Conservation (phyloP, 2,888 invertebrate species). For the Patella ulyssiponensis region DNA sequence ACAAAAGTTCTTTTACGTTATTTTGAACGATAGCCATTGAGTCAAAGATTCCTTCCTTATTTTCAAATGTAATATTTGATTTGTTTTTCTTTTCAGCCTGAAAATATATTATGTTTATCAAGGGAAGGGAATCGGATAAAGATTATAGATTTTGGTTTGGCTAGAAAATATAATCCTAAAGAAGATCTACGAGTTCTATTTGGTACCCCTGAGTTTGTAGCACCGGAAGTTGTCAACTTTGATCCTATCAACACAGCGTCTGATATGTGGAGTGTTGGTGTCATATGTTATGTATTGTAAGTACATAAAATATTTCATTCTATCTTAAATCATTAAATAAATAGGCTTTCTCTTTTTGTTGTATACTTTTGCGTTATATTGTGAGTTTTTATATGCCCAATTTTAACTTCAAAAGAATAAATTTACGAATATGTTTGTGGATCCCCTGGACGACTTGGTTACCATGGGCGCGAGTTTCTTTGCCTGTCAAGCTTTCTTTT, state of each 20-base stretch:
- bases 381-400: no score
- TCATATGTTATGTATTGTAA: conserved; percentile 98
- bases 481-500: no score
- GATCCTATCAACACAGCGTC: conserved; percentile 95
- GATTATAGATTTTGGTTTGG: conserved; percentile 98
- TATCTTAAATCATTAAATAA: no score
- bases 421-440: no score
- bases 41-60: no score
- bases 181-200: conserved; percentile 91
- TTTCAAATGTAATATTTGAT: not conserved
- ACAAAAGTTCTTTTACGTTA: no score
- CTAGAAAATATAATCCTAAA: conserved; percentile 90
- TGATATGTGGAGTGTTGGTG: conserved; percentile 99
- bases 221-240: conserved; percentile 98
- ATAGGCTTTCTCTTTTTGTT: no score
- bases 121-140: conserved; percentile 98
- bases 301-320: conserved; percentile 67
- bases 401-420: not conserved
- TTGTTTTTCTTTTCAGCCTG: conserved; percentile 80
- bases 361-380: not conserved
- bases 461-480: no score
- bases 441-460: no score
- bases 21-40: no score
- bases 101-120: conserved; percentile 96
- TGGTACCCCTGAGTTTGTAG: conserved; percentile 98